These are phyloP conservation scores for Venusia cambrica DNA, from an alignment of 2,888 invertebrate genomes.

Conservation along the genomic window DNA sequence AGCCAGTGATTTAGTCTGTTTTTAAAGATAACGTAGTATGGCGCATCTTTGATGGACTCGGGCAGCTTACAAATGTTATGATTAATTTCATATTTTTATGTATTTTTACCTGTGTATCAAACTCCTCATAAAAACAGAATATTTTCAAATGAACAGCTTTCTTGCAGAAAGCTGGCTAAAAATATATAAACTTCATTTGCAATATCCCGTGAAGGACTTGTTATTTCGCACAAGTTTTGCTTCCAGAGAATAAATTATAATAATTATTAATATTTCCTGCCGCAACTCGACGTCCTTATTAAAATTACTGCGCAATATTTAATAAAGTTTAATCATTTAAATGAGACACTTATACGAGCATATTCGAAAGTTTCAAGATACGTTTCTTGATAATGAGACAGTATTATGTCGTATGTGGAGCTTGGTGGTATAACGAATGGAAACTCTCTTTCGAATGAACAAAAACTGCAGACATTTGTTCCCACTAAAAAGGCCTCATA, in stretches of 20 bases:
- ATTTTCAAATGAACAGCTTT: too few relatives aligned
- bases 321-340: conserved; percentile 18
- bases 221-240: conserved; percentile 31
- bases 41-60: too few relatives aligned
- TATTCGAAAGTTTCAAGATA: conserved; percentile 15
- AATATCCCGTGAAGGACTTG: conserved; percentile 28
- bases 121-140: too few relatives aligned
- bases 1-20: too few relatives aligned
- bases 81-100: too few relatives aligned
- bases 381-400: conserved; percentile 8
- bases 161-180: conserved; percentile 21
- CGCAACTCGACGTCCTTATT: conserved; percentile 22
- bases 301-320: conserved; percentile 24
- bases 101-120: too few relatives aligned
- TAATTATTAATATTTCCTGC: conserved; percentile 34
- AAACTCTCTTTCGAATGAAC: too few relatives aligned
- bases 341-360: conserved; percentile 13
- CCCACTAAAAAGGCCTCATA: too few relatives aligned
- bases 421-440: too few relatives aligned
- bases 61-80: too few relatives aligned
- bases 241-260: conserved; percentile 41
- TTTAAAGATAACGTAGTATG: too few relatives aligned
- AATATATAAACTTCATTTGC: conserved; percentile 32
- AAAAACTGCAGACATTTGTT: too few relatives aligned
- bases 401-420: conserved; percentile 6